Evolutionary conservation across 2,797 vertebrate genomes (phyloP), one percentile per base, ranked within the genome.

Genomic region (Rhyacichthys aspro): DNA sequence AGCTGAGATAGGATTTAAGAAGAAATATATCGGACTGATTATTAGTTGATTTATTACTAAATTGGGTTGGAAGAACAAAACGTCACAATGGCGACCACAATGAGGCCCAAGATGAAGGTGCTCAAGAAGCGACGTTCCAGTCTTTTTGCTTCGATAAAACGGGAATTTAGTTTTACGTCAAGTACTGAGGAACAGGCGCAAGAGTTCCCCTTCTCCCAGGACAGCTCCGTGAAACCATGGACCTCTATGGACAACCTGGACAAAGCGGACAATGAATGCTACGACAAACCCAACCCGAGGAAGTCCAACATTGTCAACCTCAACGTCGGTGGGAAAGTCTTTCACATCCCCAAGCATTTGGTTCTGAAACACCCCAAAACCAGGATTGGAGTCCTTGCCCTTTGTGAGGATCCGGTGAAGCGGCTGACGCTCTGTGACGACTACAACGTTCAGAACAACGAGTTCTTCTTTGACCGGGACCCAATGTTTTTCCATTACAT

Each of bases 401-500:
- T 94, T 1, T 94, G 91, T 15, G 69, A 87, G 0, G 93, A 96
- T 74, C 92, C 89, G 0, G 81, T 53, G 14, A 93, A 93, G 80
- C 92, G 91, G 14, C 71, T 96, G 64, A 88, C 91, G 0, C 92
- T 97, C 49, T 97, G 95, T 0, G 95, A 97, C 1, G 95, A 97
- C 68, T 97, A 96, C 72, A 94, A 91, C 0, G 94, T 95, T 64
- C 84, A 74, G 60, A 93, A 69, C 55, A 92, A 96, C 0, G 94
- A 97, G 74, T 96, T 95, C 71, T 97, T 97, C 72, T 97, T 97
- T 14, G 95, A 97, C 72, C 89, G 94, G 34, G 94, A 97, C 72
- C 96, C 95, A 7, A 90, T 80, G 0, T 92, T 96, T 70, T 97
- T 97, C 81, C 90, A 94, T 70, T 94, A 95, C 72, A 90, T 97